These are phyloP conservation scores for Dreissena polymorpha DNA, from an alignment of 1,140 invertebrate species.

Conservation along the genomic window DNA sequence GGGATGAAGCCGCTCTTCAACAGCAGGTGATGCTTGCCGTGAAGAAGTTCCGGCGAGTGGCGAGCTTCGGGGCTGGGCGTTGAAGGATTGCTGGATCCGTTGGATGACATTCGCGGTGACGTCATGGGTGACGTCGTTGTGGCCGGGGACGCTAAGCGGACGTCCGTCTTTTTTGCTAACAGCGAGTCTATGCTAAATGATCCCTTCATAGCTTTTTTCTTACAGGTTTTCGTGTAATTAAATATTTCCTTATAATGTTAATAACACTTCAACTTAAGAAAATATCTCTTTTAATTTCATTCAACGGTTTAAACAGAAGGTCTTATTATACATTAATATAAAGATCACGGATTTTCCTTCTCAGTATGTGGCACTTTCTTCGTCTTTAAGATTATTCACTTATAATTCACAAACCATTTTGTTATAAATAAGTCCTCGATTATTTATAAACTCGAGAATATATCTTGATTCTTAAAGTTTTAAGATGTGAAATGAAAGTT, in stretches of 20 bases:
- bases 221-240: not conserved
- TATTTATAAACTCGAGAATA: too few species aligned
- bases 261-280: not conserved
- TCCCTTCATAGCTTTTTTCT: conserved; percentile 40
- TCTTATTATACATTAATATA: not conserved
- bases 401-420: not conserved
- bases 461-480: too few species aligned
- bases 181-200: conserved; percentile 76
- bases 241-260: not conserved
- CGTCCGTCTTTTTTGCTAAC: conserved; percentile 63
- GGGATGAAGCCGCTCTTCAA: conserved; percentile 69
- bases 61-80: conserved; percentile 69
- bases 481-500: too few species aligned
- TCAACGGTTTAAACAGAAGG: too few species aligned
- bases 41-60: conserved; percentile 58
- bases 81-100: conserved; percentile 63
- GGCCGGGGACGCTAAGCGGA: conserved; percentile 15
- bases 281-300: not conserved
- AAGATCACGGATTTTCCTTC: not conserved
- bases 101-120: conserved; percentile 63
- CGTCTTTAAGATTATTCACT: not conserved
- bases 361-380: not conserved
- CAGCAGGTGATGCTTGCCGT: conserved; percentile 37
- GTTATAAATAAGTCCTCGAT: too few species aligned
- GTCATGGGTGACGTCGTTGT: conserved; percentile 21